Conservation (phyloP, 2,113 vertebrate species). For the Marmota flaviventris region DNA sequence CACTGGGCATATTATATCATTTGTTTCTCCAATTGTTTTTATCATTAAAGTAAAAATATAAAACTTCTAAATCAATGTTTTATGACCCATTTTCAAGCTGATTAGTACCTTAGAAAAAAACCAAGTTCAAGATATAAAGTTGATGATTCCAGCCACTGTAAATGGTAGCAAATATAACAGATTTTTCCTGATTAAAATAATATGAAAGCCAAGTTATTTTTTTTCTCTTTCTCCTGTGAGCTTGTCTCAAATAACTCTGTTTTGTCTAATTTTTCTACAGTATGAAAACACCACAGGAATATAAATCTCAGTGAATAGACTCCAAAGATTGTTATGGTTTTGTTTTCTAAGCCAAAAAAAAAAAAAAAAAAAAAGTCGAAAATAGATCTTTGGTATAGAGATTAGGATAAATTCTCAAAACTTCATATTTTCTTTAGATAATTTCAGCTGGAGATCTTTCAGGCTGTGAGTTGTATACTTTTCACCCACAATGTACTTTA, state of each 20-base stretch:
- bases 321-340: constrained; percentile 53
- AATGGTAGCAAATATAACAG: constrained; percentile 33
- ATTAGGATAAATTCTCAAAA: constrained; percentile 82
- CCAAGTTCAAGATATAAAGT: constrained; percentile 58
- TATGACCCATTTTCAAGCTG: neutral
- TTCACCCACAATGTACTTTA: constrained; percentile 93
- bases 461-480: constrained; percentile 91
- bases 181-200: constrained; percentile 2
- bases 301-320: neutral
- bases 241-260: neutral
- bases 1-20: neutral
- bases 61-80: neutral
- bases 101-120: constrained; percentile 53
- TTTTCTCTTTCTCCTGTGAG: neutral
- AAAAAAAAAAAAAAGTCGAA: constrained; percentile 39
- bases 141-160: constrained; percentile 49
- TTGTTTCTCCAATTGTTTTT: constrained; percentile 47
- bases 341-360: constrained; percentile 11
- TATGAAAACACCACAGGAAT: neutral
- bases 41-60: neutral
- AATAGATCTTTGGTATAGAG: constrained; percentile 65
- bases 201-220: neutral
- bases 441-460: constrained; percentile 94
- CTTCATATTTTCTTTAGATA: constrained; percentile 93
- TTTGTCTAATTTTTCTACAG: neutral